Evolutionary conservation across 2,888 invertebrate genomes (phyloP), one percentile per base, ranked within the genome.

Genomic region (Pseudoips prasinana): DNA sequence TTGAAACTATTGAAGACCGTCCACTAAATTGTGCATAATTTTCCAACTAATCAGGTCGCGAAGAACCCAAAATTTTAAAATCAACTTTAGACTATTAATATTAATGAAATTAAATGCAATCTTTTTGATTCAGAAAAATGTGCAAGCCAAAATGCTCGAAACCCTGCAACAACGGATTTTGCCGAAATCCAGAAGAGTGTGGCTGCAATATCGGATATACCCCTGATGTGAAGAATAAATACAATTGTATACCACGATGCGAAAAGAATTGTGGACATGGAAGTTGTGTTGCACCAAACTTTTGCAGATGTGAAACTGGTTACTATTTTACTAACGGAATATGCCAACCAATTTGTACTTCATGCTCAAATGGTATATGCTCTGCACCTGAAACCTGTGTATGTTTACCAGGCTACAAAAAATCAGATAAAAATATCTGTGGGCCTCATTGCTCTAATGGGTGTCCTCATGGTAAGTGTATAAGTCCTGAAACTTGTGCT

Each of bases 381-480:
- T 1, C 22, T 4, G 25, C 1, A 1, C 30, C 48, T 6, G 30
- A 29, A 0, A 41, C 2, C 5, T 44, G 41, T 1, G 7, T 10
- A 22, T 44, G 47, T 24, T 5, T 22, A 2, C 0, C 3, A 5
- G 41, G 44, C 9, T 44, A 33, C 14, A 9, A 3, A 5, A 22
- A 18, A 7, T 8, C 8, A n/a, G 8, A 19, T 0, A 39, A 25
- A 8, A 10, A 39, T 9, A 9, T 5, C 3, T 58, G 57, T 8
- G 14, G 3, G 6, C 58, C 56, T 3, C 2, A 39, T 1, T 61
- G 61, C 9, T 46, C 47, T 6, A 29, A 41, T 22, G 45, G 38
- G 3, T 61, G 61, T 28, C 29, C 24, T 1, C 31, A 34, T 7
- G 42, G 49, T 7, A 23, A 25, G 10, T 59, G 59, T 37, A 30